Percentiles rank a stretch among this genome's conserved stretches.
Conservation (phyloP, 2,888 invertebrate species). For the Willowsia nigromaculata region DNA sequence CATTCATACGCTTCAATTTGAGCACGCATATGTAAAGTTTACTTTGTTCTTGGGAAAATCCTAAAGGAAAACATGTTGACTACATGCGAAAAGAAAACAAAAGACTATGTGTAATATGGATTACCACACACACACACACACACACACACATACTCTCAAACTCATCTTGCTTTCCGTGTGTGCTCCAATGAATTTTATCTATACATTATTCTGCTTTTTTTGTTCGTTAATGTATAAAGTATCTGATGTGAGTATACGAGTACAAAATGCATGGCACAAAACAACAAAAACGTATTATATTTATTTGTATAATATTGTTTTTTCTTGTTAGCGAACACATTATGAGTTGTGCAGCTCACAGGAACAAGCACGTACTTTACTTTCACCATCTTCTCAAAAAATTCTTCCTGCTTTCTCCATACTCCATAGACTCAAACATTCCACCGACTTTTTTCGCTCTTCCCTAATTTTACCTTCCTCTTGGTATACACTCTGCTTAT, state of each 20-base stretch:
- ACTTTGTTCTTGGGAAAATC: conserved; percentile 51
- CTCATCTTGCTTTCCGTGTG: background rate
- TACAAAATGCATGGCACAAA: background rate
- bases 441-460: conserved; percentile 28
- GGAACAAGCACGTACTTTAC: background rate
- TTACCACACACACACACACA: background rate
- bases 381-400: conserved; percentile 22
- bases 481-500: background rate
- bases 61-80: conserved; percentile 16
- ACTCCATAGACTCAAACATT: background rate
- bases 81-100: background rate
- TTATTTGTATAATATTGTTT: conserved; percentile 15
- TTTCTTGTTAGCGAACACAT: background rate
- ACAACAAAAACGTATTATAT: background rate
- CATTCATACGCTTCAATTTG: background rate
- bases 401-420: conserved; percentile 21
- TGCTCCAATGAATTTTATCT: background rate
- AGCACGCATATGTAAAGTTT: conserved; percentile 39
- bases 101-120: background rate
- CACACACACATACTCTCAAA: background rate
- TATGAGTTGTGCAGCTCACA: background rate
- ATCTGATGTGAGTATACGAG: background rate
- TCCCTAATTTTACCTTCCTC: conserved; percentile 9
- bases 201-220: background rate
- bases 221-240: background rate